phyloP scores from a whole-genome alignment of 2,888 invertebrate species.

The Caenorhabditis sp. region DNA sequence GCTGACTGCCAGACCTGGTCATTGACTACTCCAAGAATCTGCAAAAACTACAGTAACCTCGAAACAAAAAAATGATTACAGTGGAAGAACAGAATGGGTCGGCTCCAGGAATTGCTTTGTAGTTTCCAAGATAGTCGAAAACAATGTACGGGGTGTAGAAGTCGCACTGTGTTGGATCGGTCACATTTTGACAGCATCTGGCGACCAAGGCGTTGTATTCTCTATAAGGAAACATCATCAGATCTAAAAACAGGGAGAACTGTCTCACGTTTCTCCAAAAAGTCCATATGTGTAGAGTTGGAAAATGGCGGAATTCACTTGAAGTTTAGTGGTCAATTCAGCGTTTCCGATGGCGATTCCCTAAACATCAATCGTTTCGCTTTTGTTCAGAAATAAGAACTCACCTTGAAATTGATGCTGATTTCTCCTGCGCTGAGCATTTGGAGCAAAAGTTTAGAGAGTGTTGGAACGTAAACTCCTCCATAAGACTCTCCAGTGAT shows the following conservation, averaged over 20 bases:
- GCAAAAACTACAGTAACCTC: too few species aligned
- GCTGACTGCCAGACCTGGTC: conserved; percentile 65
- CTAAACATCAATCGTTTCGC: conserved; percentile 20
- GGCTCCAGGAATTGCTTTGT: conserved; percentile 49
- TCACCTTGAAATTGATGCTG: conserved; percentile 66
- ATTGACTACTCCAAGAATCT: conserved; percentile 65
- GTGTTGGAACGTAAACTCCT: conserved; percentile 85
- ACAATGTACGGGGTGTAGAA: conserved; percentile 70
- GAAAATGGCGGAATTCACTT: conserved; percentile 75
- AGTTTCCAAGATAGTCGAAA: conserved; percentile 67
- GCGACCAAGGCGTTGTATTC: conserved; percentile 64
- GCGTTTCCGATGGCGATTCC: conserved; percentile 78
- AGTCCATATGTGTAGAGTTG: conserved; percentile 76
- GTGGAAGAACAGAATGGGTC: conserved; percentile 63
- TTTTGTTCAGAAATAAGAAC: neutral
- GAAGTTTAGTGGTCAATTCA: conserved; percentile 66
- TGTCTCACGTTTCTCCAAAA: conserved; percentile 70
- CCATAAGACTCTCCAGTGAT: conserved; percentile 77
- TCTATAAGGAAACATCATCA: conserved; percentile 26
- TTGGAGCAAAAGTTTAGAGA: conserved; percentile 65
- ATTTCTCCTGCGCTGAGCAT: conserved; percentile 63
- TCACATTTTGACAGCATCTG: conserved; percentile 59
- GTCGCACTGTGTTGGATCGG: conserved; percentile 69
- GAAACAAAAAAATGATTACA: conserved; percentile 44
- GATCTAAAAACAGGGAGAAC: neutral